Evolutionary conservation across 2,888 invertebrate species (phyloP).

Genomic region (Sisyra terminalis): DNA sequence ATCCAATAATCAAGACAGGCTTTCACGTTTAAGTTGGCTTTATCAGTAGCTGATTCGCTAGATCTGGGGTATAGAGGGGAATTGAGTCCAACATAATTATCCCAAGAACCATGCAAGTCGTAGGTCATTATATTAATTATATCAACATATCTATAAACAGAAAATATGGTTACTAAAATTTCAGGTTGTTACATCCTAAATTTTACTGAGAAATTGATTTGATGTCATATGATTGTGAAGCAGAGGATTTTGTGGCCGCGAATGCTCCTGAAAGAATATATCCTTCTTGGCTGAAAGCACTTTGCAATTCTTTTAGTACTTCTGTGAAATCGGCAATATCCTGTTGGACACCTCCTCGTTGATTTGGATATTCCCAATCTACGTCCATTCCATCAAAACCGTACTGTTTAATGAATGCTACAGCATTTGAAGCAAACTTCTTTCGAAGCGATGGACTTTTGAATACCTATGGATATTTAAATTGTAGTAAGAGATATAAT

Average conservation of each 20-base stretch:
- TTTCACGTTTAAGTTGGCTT: constrained; percentile 25
- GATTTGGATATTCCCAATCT: constrained; percentile 56
- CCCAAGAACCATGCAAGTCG: constrained; percentile 55
- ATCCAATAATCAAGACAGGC: constrained; percentile 34
- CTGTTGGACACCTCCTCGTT: constrained; percentile 30
- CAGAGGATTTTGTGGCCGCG: constrained; percentile 29
- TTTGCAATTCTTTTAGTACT: constrained; percentile 36
- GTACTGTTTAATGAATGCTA: constrained; percentile 33
- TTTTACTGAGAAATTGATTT: constrained; percentile 33
- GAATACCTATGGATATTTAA: constrained; percentile 24
- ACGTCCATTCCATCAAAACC: constrained; percentile 55
- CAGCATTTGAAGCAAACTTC: constrained; percentile 37
- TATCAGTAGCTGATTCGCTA: constrained; percentile 22
- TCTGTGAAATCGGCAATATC: constrained; percentile 34
- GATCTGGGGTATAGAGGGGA: constrained; percentile 39
- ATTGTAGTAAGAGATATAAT: background rate
- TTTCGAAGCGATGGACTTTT: constrained; percentile 26
- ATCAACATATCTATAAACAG: constrained; percentile 35
- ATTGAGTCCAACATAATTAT: constrained; percentile 44
- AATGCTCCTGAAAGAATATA: constrained; percentile 42
- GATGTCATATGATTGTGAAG: constrained; percentile 41
- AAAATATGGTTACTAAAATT: constrained; percentile 7
- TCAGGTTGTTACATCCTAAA: background rate
- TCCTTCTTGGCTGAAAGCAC: constrained; percentile 33
- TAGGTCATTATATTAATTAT: constrained; percentile 58